Percentiles rank a stretch among this genome's conserved stretches.
Conservation (phyloP, 2,797 vertebrate genomes). For the Bryconaethiops microstoma region DNA sequence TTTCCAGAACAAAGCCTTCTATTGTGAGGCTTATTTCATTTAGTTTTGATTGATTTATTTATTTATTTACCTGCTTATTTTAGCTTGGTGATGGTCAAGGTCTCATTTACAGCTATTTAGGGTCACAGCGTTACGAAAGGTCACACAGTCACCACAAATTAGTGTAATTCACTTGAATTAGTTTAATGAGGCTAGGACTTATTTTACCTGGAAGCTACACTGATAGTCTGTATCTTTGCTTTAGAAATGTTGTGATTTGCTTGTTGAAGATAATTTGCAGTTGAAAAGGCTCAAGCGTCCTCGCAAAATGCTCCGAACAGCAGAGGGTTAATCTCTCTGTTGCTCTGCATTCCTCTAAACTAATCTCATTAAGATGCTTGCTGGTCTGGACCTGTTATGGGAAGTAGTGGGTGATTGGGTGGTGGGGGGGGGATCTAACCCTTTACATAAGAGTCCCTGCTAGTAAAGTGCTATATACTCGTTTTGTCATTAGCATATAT, state of each 20-base stretch:
- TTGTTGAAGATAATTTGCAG: not conserved
- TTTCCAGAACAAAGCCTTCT: constrained; percentile 29
- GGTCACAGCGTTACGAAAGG: too few relatives aligned
- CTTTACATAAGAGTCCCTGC: not conserved
- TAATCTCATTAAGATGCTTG: constrained; percentile 56
- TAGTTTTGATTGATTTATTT: too few relatives aligned
- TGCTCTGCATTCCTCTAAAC: constrained; percentile 40
- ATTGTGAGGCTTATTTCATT: constrained; percentile 30
- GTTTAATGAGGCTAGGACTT: not conserved
- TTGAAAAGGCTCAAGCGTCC: not conserved
- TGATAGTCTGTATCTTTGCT: not conserved
- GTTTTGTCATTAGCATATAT: not conserved
- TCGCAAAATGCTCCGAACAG: not conserved
- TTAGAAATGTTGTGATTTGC: not conserved
- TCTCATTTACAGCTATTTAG: not conserved
- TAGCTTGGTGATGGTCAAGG: not conserved
- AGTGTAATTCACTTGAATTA: not conserved
- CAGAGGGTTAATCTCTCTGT: constrained; percentile 40
- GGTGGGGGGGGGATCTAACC: not conserved
- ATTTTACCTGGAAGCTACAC: not conserved
- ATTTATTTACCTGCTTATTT: constrained; percentile 7
- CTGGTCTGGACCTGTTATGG: constrained; percentile 25
- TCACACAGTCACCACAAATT: not conserved
- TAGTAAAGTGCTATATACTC: not conserved
- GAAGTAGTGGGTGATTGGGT: constrained; percentile 12